Conservation (phyloP, 1,140 invertebrate species). For the Andrena cerasifolii region DNA sequence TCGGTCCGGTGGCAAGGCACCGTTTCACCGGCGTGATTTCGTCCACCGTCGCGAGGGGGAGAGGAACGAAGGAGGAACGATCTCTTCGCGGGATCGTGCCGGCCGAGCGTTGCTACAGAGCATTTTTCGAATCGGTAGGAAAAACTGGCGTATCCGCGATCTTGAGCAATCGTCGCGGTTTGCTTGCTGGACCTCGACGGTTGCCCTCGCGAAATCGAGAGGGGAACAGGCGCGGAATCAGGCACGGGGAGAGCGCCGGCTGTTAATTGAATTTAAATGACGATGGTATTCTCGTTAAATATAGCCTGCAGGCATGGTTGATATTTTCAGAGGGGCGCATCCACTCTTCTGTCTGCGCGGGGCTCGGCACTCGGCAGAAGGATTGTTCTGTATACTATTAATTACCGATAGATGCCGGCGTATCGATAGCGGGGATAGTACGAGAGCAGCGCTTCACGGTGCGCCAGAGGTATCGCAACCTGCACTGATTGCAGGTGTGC, state of each 20-base stretch:
- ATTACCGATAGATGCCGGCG: constrained; percentile 15
- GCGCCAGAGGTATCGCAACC: constrained; percentile 58
- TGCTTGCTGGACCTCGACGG: constrained; percentile 53
- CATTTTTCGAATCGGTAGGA: constrained; percentile 54
- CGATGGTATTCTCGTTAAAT: constrained; percentile 46
- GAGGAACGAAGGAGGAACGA: background rate
- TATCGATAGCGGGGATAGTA: background rate
- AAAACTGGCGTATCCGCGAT: constrained; percentile 53
- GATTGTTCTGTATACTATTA: constrained; percentile 38
- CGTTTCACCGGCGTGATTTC: background rate
- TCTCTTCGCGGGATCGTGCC: constrained; percentile 44
- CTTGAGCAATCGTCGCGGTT: constrained; percentile 59
- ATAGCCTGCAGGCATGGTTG: constrained; percentile 17
- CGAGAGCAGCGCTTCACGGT: background rate
- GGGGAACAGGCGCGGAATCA: background rate
- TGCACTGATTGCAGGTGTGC: constrained; percentile 56
- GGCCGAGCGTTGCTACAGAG: constrained; percentile 41
- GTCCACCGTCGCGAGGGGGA: background rate
- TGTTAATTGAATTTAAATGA: constrained; percentile 49
- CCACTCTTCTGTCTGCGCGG: background rate
- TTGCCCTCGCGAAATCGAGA: constrained; percentile 39
- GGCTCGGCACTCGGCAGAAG: background rate
- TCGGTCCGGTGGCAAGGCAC: too few relatives aligned
- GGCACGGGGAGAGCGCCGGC: constrained; percentile 11
- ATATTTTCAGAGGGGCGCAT: constrained; percentile 27